phyloP scores from a whole-genome alignment of 1,140 invertebrate genomes.

The Zaprionus ornatus region DNA sequence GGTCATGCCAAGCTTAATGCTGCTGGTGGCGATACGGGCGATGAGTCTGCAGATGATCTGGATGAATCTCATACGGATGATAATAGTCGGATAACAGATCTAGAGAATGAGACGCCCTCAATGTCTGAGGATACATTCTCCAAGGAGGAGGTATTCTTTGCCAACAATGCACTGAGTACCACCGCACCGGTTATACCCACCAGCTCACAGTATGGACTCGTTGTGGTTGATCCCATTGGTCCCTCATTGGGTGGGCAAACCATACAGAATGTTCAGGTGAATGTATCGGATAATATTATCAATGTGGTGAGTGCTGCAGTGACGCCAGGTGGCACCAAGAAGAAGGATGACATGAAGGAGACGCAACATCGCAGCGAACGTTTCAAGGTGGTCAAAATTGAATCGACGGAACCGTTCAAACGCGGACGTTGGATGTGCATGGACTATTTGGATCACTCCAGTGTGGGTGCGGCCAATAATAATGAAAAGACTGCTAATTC shows the following conservation, averaged over 20 bases:
- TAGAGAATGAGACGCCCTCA: slow-evolving; percentile 93
- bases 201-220: slow-evolving; percentile 92
- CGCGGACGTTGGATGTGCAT: slow-evolving; percentile 97
- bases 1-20: slow-evolving; percentile 86
- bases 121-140: slow-evolving; percentile 93
- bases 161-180: slow-evolving; percentile 89
- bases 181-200: slow-evolving; percentile 93
- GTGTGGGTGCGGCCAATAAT: slow-evolving; percentile 68
- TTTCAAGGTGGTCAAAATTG: slow-evolving; percentile 98
- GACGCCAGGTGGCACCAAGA: slow-evolving; percentile 85
- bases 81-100: slow-evolving; percentile 91
- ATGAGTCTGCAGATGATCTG: slow-evolving; percentile 96
- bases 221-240: slow-evolving; percentile 87
- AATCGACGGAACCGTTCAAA: slow-evolving; percentile 96
- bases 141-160: slow-evolving; percentile 92
- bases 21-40: slow-evolving; percentile 92
- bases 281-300: slow-evolving; percentile 87
- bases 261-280: slow-evolving; percentile 86
- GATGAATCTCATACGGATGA: slow-evolving; percentile 97
- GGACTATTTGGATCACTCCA: slow-evolving; percentile 95
- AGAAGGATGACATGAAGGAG: slow-evolving; percentile 87
- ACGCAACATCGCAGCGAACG: slow-evolving; percentile 92
- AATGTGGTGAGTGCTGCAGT: slow-evolving; percentile 87
- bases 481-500: slow-evolving; percentile 78
- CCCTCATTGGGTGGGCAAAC: slow-evolving; percentile 62